A percentile compares a stretch with the other conserved stretches of the same genome.
Evolutionary conservation across 2,888 invertebrate genomes (phyloP).

Genomic region (Callinectes sapidus): DNA sequence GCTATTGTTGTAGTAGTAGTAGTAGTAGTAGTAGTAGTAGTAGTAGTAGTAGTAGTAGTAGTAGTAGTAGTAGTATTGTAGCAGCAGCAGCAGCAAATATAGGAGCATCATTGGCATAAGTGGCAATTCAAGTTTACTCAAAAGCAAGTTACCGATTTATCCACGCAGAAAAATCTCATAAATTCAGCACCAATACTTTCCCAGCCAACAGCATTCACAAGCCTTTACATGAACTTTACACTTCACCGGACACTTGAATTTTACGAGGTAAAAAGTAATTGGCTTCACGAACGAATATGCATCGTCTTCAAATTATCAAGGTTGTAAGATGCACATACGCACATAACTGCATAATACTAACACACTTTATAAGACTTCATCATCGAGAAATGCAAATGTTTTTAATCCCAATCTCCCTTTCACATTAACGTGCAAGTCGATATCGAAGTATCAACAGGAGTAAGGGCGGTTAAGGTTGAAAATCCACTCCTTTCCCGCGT

Average conservation of each 20-base stretch:
- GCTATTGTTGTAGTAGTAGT: neutral
- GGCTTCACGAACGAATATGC: neutral
- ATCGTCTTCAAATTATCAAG: neutral
- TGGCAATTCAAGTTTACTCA: neutral
- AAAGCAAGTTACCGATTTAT: neutral
- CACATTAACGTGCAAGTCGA: conserved; percentile 31
- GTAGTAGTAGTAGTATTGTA: neutral
- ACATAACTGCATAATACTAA: conserved; percentile 7
- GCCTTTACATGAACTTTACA: neutral
- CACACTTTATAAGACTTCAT: conserved; percentile 22
- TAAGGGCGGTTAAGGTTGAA: conserved; percentile 23
- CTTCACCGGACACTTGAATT: neutral
- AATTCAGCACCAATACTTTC: neutral
- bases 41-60: neutral
- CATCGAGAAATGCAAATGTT: conserved; percentile 8
- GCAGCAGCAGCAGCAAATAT: too few species aligned
- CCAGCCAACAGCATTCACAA: neutral
- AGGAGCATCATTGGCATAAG: too few species aligned
- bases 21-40: neutral
- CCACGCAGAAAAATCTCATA: neutral
- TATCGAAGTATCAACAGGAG: conserved; percentile 30
- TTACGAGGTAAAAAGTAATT: neutral
- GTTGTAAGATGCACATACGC: neutral
- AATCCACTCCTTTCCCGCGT: neutral
- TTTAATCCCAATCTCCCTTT: conserved; percentile 30